Conservation (phyloP, 2,888 invertebrate genomes). For the Epiblema foenella region DNA sequence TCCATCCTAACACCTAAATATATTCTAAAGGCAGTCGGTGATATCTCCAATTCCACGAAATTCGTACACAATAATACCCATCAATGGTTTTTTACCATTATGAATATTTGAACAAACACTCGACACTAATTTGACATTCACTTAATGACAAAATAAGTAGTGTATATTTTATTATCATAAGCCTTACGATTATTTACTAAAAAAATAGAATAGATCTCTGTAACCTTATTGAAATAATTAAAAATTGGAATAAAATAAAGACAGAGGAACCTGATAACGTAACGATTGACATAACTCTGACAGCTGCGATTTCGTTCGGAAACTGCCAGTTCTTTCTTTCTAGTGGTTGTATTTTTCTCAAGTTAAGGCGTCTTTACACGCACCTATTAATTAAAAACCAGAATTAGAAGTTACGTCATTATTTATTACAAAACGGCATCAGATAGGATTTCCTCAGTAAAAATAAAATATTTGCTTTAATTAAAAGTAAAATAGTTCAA, state of each 20-base stretch:
- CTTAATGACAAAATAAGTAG: not conserved
- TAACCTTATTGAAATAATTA: slow-evolving; percentile 40
- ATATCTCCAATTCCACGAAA: slow-evolving; percentile 19
- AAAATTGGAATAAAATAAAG: slow-evolving; percentile 21
- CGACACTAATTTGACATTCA: not conserved
- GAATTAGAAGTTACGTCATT: not conserved
- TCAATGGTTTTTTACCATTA: slow-evolving; percentile 47
- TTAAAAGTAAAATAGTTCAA: not conserved
- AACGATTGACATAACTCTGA: slow-evolving; percentile 47
- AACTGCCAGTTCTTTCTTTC: slow-evolving; percentile 7
- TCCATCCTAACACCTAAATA: slow-evolving; percentile 62
- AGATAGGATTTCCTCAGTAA: not conserved
- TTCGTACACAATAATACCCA: slow-evolving; percentile 45
- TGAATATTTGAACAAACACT: slow-evolving; percentile 48
- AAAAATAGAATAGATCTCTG: slow-evolving; percentile 20
- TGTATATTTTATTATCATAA: slow-evolving; percentile 19
- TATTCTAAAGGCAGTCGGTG: slow-evolving; percentile 22
- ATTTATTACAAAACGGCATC: no score
- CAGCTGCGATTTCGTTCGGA: slow-evolving; percentile 44
- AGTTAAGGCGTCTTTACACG: slow-evolving; percentile 6
- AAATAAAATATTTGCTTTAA: not conserved
- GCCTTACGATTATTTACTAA: slow-evolving; percentile 7
- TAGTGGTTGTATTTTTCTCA: not conserved
- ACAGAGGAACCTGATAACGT: slow-evolving; percentile 47
- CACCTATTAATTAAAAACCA: not conserved